Percentiles rank a stretch among this genome's conserved stretches.
Conservation (phyloP, 2,113 vertebrate genomes). For the Apteryx mantelli region DNA sequence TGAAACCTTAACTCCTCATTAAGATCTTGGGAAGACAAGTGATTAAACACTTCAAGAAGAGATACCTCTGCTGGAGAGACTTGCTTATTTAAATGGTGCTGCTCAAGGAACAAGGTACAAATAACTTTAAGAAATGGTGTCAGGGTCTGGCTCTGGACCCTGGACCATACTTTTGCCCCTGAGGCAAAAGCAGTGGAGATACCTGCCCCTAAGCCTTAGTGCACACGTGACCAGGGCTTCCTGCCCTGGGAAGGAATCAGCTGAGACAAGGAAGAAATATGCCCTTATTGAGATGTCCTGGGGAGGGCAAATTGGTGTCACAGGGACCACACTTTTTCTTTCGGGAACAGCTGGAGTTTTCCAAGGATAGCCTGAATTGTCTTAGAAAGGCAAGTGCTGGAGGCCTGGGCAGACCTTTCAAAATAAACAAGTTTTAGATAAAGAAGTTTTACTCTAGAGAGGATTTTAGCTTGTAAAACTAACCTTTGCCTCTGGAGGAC, state of each 20-base stretch:
- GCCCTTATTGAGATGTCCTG: not conserved
- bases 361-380: not conserved
- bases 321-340: not conserved
- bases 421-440: not conserved
- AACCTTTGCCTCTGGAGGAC: not conserved
- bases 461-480: not conserved
- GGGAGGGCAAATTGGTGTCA: not conserved
- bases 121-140: not conserved
- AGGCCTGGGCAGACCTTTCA: not conserved
- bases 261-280: not conserved
- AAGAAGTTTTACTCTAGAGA: not conserved
- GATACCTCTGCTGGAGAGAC: accelerated
- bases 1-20: accelerated
- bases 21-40: not conserved
- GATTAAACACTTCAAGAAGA: accelerated
- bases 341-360: not conserved
- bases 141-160: not conserved
- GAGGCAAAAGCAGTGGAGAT: not conserved
- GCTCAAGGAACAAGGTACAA: not conserved
- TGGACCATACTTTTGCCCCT: not conserved
- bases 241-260: not conserved
- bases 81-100: not conserved
- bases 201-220: not conserved
- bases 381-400: not conserved
- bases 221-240: not conserved